phyloP scores from a whole-genome alignment of 35 echinoderm and acorn worm species.

The Strongylocentrotus purpuratus region DNA sequence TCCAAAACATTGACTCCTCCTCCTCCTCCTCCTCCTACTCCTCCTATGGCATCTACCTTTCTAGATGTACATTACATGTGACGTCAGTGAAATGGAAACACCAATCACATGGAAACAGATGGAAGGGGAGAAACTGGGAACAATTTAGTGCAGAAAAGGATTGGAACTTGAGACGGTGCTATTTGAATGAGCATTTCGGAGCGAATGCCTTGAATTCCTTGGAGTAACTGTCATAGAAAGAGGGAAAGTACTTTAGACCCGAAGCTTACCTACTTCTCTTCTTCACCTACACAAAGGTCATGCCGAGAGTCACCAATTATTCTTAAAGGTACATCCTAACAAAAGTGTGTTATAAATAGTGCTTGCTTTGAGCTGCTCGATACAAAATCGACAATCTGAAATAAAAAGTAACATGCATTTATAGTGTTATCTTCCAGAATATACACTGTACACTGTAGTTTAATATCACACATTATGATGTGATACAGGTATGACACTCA shows the following conservation, averaged over 20 bases:
- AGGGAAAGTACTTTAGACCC: background rate
- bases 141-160: background rate
- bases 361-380: too few species aligned
- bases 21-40: too few species aligned
- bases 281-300: background rate
- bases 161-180: background rate
- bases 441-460: too few species aligned
- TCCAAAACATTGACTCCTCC: too few species aligned
- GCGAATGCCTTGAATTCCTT: constrained; percentile 10
- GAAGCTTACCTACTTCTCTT: background rate
- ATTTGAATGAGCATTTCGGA: background rate
- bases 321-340: background rate
- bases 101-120: background rate
- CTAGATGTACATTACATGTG: too few species aligned
- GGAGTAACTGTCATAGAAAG: constrained; percentile 2
- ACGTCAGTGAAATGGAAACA: too few species aligned
- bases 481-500: too few species aligned
- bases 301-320: background rate
- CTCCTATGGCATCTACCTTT: too few species aligned
- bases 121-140: background rate
- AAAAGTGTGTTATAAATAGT: background rate
- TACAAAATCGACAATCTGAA: too few species aligned
- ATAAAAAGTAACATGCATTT: too few species aligned
- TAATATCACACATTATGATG: too few species aligned
- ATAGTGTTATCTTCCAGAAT: too few species aligned